Evolutionary conservation across 2,888 invertebrate genomes (phyloP).

Genomic region (Spisula subtruncata): DNA sequence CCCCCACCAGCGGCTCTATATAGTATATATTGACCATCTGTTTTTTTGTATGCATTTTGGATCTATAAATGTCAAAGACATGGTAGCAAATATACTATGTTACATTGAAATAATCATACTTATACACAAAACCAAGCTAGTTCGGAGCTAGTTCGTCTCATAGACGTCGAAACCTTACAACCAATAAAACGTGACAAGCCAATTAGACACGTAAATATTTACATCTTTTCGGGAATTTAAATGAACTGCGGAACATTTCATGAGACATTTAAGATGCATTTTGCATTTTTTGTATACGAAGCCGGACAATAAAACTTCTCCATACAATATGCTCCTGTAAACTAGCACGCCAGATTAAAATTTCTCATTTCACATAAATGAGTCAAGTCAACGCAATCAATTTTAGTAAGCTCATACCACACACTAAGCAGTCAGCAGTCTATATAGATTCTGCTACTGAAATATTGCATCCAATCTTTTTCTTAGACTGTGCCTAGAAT

Average conservation of each 20-base stretch:
- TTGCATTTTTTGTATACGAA: not conserved
- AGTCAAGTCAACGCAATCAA: not conserved
- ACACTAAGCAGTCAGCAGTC: not conserved
- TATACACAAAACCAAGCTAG: not conserved
- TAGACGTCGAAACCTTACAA: not conserved
- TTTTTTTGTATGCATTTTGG: no score
- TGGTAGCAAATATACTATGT: no score
- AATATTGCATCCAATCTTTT: not conserved
- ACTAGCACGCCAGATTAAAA: not conserved
- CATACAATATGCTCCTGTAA: not conserved
- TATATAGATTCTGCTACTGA: not conserved
- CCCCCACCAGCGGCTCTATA: no score
- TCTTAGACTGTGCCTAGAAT: slow-evolving; percentile 9
- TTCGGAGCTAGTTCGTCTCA: not conserved
- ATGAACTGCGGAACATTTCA: not conserved
- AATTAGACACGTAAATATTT: slow-evolving; percentile 10
- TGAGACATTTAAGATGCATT: slow-evolving; percentile 18
- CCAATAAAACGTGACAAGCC: not conserved
- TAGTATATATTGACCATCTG: no score
- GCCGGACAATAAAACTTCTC: not conserved
- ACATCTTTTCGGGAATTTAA: not conserved
- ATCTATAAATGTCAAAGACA: no score
- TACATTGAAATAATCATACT: no score
- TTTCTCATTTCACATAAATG: not conserved
- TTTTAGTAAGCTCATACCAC: not conserved